Evolutionary conservation across 2,888 invertebrate species (phyloP), one percentile per base, ranked within the genome.

Genomic region (Drepanosiphum platanoidis): DNA sequence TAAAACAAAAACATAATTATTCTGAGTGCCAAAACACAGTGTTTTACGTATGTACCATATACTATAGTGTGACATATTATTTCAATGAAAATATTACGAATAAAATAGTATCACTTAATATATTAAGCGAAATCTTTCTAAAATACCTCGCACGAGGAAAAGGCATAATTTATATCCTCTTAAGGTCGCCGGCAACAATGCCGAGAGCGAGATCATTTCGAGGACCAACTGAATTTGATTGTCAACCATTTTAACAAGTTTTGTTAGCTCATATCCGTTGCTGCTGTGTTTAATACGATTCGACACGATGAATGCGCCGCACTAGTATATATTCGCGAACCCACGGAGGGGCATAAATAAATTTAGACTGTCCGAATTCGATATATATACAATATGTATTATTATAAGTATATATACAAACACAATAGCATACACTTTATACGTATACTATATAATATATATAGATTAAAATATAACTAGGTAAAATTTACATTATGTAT

Each of bases 161-260:
- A 34, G 66, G n/a, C 32, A 77, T 77, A 66, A 66, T 79, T 70
- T 70, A 80, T 80, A 80, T 70, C 70, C 80, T 80, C 70, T 70
- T 70, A 52, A 70, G 52, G 52, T 70, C 58, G 52, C 70, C 0
- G 13, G 36, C 70, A 58, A 81, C 80, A 81, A 81, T 81, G n/a
- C n/a, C n/a, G n/a, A n/a, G 36, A 64, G 22, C 22, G 30, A 78
- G 39, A 81, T 71, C 58, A 58, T 30, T 81, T 68, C 18, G 18
- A 3, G 36, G 36, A 81, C 58, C 58, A 36, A n/a, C 72, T n/a
- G 32, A 42, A 72, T 74, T 74, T 74, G 42, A 72, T 82, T 82
- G 72, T 82, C 61, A 61, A 82, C 52, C 82, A 58, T 72, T 72
- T 61, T 71, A 61, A 82, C 82, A 61, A 72, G 72, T 82, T 82